Base-by-base conservation (phyloP, 2,888 invertebrate species). In the Eucriotettix oculatus region DNA sequence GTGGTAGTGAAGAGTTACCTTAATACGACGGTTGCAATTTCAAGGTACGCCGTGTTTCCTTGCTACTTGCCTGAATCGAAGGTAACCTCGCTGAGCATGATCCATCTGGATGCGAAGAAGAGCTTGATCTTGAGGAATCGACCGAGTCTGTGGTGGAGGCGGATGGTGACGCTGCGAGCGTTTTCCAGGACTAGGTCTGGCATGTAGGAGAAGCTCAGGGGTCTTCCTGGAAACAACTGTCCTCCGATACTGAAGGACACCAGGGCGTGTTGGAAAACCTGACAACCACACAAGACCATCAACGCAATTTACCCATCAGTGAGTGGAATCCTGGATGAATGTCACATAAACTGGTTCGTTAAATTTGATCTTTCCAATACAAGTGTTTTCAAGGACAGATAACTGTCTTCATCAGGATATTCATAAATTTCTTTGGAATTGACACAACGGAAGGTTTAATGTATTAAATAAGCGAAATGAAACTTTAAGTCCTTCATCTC, bases 71-170 rank as follows among this genome's bases (percentile, higher is more conserved):
- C 76, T 65, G 79, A 79, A 65, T 80, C 78, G 68, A 82, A 82
- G 54, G 75, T 74, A 61, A 86, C 79, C 74, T 87, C 87, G 69
- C 85, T 82, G 66, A 87, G 77, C 78, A 86, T 80, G 68, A 87
- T 80, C 85, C 85, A 85, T 60, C 78, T 76, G 58, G 80, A 77
- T 57, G 82, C 83, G 69, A 86, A 87, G 70, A 78, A 79, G 54
- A 86, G 75, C 62, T 81, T 76, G 66, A 81, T 70, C 73, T 79
- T 82, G 66, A 87, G 75, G 69, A 78, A 81, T 65, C 74, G 76
- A 42, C 81, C 87, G 9, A 82, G 70, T 61, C 81, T 75, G 60
- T 75, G 66, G 67, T 82, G 80, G 52, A 87, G 75, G 62, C 78
- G 77, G 65, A 88, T 82, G 66, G 81, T 78, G 55, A 88, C 83